Evolutionary conservation across 2,888 invertebrate genomes (phyloP), one percentile per base, ranked within the genome.

Genomic region (Epirrhoe alternata): DNA sequence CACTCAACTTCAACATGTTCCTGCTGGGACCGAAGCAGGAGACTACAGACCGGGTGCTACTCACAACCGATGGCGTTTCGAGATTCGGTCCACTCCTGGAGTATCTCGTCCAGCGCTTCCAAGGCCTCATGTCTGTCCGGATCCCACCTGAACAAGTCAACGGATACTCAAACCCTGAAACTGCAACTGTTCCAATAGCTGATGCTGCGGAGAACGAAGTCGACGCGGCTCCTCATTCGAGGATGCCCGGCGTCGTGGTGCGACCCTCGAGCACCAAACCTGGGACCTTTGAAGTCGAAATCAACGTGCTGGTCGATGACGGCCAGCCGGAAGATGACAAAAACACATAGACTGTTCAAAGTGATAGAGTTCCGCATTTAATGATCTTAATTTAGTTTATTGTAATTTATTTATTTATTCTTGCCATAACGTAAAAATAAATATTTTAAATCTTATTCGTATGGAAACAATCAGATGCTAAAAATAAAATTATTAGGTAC

Each of bases 71-170:
- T 42, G 91, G 90, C 0, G 80, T 92, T 0, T 94, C 94, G 0
- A 91, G 95, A 78, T 95, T 96, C 80, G 96, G 96, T 6, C 95
- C 96, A 0, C 85, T 96, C 56, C 82, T 96, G 70, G 96, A 96
- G 79, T 94, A 94, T 73, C 82, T 96, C 49, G 94, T 96, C 6
- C 96, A 96, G 80, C 94, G 95, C 54, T 94, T 96, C 60, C 96
- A 96, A 85, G 94, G 95, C 0, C 93, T 95, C 74, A 95, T 95
- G 87, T 96, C 96, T 0, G 94, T 95, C n/a, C 95, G 95, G 75
- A 86, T 94, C 59, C 93, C 95, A 30, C 94, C 94, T 72, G 94
- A 95, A 79, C 94, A 70, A 90, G 90, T 78, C 73, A 92, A 70
- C 90, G 90, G 45, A 75, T 83, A 69, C 76, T 71, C 76, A 4